A percentile compares a stretch with the other conserved stretches of the same genome.
Conservation (phyloP, 1,140 invertebrate genomes). For the Aporrectodea caliginosa region DNA sequence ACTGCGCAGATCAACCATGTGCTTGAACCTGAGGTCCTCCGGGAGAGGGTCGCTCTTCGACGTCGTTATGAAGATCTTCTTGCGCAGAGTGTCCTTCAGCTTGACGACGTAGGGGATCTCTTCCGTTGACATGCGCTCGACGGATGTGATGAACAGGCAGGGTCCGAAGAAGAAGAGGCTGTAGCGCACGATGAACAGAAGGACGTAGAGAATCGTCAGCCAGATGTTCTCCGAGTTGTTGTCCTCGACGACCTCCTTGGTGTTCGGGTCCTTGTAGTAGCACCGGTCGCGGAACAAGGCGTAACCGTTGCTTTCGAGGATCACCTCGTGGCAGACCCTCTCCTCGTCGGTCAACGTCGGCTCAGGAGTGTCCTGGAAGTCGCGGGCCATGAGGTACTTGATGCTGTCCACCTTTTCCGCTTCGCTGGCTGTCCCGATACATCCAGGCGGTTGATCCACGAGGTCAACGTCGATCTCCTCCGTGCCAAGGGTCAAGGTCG, state of each 20-base stretch:
- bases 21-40: background rate
- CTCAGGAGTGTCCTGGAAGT: constrained; percentile 32
- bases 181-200: constrained; percentile 44
- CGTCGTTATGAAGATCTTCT: constrained; percentile 43
- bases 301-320: constrained; percentile 37
- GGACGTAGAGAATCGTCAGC: constrained; percentile 47
- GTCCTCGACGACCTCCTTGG: constrained; percentile 36
- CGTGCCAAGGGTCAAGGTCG: constrained; percentile 44
- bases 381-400: constrained; percentile 40
- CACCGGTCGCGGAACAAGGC: constrained; percentile 46
- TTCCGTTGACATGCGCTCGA: constrained; percentile 46
- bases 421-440: constrained; percentile 41
- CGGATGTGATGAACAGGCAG: constrained; percentile 40
- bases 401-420: constrained; percentile 38
- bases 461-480: constrained; percentile 35
- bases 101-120: constrained; percentile 48
- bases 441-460: constrained; percentile 42
- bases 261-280: constrained; percentile 38
- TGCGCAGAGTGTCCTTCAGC: constrained; percentile 43
- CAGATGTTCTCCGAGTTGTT: constrained; percentile 44
- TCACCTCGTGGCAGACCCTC: constrained; percentile 44
- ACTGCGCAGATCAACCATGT: constrained; percentile 11
- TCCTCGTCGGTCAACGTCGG: constrained; percentile 29
- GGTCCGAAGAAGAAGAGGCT: constrained; percentile 47
- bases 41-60: constrained; percentile 13